Conservation (phyloP, 2,797 vertebrate species). For the Uromys caudimaculatus region DNA sequence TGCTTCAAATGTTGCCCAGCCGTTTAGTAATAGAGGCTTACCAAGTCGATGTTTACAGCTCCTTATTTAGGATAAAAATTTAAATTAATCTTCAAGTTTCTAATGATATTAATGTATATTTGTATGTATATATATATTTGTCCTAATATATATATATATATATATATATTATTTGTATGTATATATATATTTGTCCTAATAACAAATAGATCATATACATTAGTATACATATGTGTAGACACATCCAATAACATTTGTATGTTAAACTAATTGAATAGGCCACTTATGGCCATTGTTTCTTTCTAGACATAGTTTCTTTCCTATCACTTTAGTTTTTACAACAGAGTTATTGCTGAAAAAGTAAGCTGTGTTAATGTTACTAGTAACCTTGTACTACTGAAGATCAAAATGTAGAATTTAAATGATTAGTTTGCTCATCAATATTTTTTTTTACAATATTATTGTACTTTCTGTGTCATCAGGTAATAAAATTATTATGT, state of each 20-base stretch:
- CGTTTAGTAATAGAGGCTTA: conserved; percentile 70
- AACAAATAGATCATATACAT: neutral
- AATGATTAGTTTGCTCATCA: neutral
- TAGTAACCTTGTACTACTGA: neutral
- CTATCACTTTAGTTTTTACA: neutral
- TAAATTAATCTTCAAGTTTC: conserved; percentile 60
- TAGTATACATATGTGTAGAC: neutral
- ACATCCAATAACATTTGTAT: neutral
- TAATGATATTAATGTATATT: neutral
- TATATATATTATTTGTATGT: neutral
- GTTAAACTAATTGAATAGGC: neutral
- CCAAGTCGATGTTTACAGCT: conserved; percentile 64
- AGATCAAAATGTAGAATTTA: conserved; percentile 5
- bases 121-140: neutral
- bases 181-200: neutral
- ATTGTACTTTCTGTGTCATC: neutral
- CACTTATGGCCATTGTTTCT: neutral
- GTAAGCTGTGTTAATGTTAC: neutral
- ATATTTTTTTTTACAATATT: neutral
- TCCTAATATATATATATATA: neutral
- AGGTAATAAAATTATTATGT: neutral
- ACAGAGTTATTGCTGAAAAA: neutral
- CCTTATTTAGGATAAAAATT: conserved; percentile 64
- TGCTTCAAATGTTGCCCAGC: conserved; percentile 75
- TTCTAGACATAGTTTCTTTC: conserved; percentile 27